Conservation (phyloP, 2,888 invertebrate genomes). For the Torymus auratus region DNA sequence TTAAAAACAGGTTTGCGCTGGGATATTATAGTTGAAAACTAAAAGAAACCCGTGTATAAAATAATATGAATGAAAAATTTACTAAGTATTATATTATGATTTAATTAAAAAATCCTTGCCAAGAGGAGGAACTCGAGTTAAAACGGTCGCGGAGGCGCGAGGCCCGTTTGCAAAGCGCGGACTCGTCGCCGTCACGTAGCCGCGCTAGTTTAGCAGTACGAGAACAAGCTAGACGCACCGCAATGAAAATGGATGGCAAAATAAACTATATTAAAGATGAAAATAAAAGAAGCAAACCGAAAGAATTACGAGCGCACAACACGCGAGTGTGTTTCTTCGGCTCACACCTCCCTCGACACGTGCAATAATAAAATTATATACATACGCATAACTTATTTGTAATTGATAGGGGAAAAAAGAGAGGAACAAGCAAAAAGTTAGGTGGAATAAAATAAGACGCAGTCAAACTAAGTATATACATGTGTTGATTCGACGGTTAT, state of each 20-base stretch:
- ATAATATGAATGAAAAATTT: constrained; percentile 6
- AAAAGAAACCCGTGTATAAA: constrained; percentile 26
- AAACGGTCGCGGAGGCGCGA: background rate
- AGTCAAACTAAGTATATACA: constrained; percentile 45
- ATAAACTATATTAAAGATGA: background rate
- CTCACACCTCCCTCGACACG: constrained; percentile 44
- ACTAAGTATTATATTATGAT: background rate
- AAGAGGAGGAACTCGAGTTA: background rate
- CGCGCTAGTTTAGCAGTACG: too few species aligned
- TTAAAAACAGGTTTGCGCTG: constrained; percentile 9
- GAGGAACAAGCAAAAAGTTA: background rate
- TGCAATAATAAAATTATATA: constrained; percentile 52
- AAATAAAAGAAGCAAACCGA: constrained; percentile 11
- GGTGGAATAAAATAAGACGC: background rate
- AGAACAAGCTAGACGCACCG: too few species aligned
- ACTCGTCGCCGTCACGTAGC: background rate
- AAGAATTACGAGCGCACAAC: constrained; percentile 63
- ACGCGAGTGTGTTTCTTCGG: constrained; percentile 61
- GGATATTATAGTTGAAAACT: constrained; percentile 18
- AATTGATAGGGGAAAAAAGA: constrained; percentile 29
- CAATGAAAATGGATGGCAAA: background rate
- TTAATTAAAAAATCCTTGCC: too few species aligned
- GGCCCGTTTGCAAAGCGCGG: constrained; percentile 19
- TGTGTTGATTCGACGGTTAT: constrained; percentile 49
- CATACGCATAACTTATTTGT: constrained; percentile 52